Evolutionary conservation across 2,888 invertebrate species (phyloP), one percentile per base, ranked within the genome.

Genomic region (Camptogramma bilineatum): DNA sequence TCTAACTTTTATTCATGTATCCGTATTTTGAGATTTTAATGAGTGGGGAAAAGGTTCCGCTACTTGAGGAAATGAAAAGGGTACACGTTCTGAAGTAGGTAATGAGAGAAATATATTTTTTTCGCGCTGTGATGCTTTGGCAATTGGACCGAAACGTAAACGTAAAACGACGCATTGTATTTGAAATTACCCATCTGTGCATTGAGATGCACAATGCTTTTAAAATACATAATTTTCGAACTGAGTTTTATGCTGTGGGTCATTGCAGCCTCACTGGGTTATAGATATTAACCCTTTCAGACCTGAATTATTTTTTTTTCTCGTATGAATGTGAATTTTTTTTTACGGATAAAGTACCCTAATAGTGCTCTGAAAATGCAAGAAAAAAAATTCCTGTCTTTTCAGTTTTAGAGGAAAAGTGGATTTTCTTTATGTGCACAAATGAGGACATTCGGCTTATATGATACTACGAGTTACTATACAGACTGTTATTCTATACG

Each of bases 1-100:
- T 51, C 51, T 46, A 57, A 50, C 50, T 56, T 64, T 66, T 53
- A 57, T 66, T 63, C 42, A 60, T 58, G 52, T 57, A 42, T 57
- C 28, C 50, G 54, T 62, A 62, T 62, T 66, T 62, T 21, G 39
- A 55, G 39, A 66, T 58, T 58, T 62, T 57, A 52, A 58, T 44
- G 50, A 50, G 28, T 54, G 39, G 51, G 21, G 52, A 42, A 54
- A 59, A 55, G 54, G 51, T 52, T 51, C 17, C 31, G 28, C 46
- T 48, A 55, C 55, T 8, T 47, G 24, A 17, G 17, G 21, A 7
- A 55, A 44, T 44, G 13, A 34, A 54, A 51, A 39, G 13, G 10
- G 18, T 28, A n/a, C 52, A 39, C 13, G 34, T 13, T 39, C 13
- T 39, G 13, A 13, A 39, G 10, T 10, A 39, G 13, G n/a, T 13